Evolutionary conservation across 2,888 invertebrate species (phyloP), one percentile per base, ranked within the genome.

Genomic region (Dicyrtomina minuta): DNA sequence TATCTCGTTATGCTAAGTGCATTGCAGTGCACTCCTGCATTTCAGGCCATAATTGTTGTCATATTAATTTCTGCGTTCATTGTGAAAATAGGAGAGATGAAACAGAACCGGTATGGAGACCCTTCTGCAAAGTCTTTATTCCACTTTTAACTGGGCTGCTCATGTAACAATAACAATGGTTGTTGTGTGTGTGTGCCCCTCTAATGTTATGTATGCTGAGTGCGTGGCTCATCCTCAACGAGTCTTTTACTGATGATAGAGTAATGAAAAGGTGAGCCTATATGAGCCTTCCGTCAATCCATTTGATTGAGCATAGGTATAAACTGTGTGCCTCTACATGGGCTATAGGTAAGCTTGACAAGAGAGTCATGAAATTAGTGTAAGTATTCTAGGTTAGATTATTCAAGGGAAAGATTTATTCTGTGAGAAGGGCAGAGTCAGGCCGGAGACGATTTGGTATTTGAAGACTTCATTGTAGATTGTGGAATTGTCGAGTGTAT

Each of bases 401-500:
- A 33, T 33, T 33, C 33, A 33, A 33, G 33, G 33, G 17, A 24
- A 20, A 51, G 51, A 51, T 22, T 12, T 51, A 15, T 46, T 15
- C 4, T 51, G 12, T n/a, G 17, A 51, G 22, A 20, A 51, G 51
- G 17, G 17, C 33, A 33, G 33, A 33, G 8, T 5, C 33, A 51
- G 51, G 17, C 51, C 33, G 8, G 33, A 33, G 8, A 33, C 33
- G 4, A 33, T 15, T 61, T 61, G 61, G 24, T 62, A 62, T 49
- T 62, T 62, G 26, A 49, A 62, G 49, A 4, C 27, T 24, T 49
- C 49, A 62, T 62, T 62, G 62, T 62, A 49, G n/a, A n/a, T n/a
- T n/a, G n/a, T n/a, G n/a, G n/a, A n/a, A n/a, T n/a, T n/a, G n/a
- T n/a, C n/a, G n/a, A n/a, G n/a, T n/a, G n/a, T n/a, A n/a, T n/a